These are phyloP conservation scores for Stercorarius parasiticus DNA, from an alignment of 2,113 vertebrate species.

Conservation along the genomic window DNA sequence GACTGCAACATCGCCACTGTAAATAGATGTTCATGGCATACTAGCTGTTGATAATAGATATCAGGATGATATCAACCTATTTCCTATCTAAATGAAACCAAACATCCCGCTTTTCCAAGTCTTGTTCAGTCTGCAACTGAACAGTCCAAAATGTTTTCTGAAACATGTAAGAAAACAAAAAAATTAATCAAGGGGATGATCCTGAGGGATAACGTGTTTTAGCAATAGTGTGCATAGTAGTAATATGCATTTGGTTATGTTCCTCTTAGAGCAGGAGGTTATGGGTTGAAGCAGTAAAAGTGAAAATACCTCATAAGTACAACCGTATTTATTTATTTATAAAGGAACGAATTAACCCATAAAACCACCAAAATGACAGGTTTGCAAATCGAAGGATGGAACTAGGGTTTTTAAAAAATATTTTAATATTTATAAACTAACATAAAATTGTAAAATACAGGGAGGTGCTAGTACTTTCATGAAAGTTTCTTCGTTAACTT, in stretches of 20 bases:
- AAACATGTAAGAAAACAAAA: not conserved
- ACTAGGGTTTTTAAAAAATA: not conserved
- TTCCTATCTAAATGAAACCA: not conserved
- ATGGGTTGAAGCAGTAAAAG: not conserved
- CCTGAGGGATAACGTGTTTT: not conserved
- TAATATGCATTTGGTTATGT: not conserved
- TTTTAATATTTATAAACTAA: not conserved
- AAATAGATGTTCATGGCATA: not conserved
- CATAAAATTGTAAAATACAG: not conserved
- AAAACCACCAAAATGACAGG: not conserved
- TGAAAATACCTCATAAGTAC: not conserved
- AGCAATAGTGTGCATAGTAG: not conserved
- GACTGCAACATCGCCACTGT: not conserved
- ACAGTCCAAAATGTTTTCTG: not conserved
- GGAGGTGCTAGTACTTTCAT: not conserved
- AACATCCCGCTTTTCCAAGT: not conserved
- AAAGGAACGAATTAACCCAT: not conserved
- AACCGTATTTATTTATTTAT: no score
- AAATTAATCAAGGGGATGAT: not conserved
- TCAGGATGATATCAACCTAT: not conserved
- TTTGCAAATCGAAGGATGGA: not conserved
- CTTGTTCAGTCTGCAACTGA: not conserved
- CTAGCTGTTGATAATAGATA: not conserved
- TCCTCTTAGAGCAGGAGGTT: not conserved
- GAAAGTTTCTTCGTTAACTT: not conserved